Evolutionary conservation across 2,797 vertebrate genomes (phyloP), one percentile per base, ranked within the genome.

Genomic region (Huso huso): DNA sequence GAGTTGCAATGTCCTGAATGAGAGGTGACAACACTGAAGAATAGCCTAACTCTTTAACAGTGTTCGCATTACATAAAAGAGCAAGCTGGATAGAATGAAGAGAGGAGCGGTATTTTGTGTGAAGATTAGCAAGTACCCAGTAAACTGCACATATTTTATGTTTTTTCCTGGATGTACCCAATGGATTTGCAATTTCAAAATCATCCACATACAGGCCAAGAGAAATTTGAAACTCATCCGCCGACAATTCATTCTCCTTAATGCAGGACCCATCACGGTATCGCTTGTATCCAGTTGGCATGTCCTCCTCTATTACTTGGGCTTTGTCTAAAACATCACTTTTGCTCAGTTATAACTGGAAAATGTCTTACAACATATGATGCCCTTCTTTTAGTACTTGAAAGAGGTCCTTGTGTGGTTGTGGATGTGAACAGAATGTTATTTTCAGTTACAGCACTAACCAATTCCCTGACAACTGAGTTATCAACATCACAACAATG

Each of bases 111-210:
- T 78, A 77, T 72, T 75, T 75, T 65, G 68, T 11, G 37, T 71
- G 73, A 68, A 77, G 69, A n/a, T 73, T 78, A 0, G 61, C 63
- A 78, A 76, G 70, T 6, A 72, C 72, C 71, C 70, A 74, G 7
- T 71, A 67, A 6, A 76, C 51, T n/a, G 70, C 66, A 72, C 67
- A 18, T 18, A 74, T 71, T 51, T 79, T 71, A 74, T 53, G 61
- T 67, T 73, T 73, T 6, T 65, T 8, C 49, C 63, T 72, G 65
- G 64, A 72, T 51, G 70, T 68, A 69, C 68, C 64, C 2, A 73
- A 12, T 58, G 73, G 69, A 62, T 76, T 70, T 18, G 66, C 62
- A 12, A 76, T 59, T 63, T 73, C 69, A 69, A 71, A 75, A 57
- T 71, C 69, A 51, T 74, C 68, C 49, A 71, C 61, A 15, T 71